These are phyloP conservation scores for Periophthalmus modestus DNA, from an alignment of 2,113 vertebrate genomes.

Conservation along the genomic window DNA sequence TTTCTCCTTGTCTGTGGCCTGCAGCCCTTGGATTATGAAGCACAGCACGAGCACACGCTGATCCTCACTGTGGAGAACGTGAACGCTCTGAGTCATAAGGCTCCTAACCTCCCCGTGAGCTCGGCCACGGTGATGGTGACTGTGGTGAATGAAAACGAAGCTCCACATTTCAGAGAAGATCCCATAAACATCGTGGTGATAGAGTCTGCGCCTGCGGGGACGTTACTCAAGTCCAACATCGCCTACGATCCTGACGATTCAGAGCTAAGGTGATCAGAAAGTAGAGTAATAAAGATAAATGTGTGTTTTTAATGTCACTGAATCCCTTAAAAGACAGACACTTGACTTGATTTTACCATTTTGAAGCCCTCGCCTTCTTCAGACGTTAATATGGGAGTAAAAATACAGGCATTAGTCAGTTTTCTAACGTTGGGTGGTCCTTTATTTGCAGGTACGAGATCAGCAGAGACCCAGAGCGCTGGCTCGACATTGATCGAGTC, in stretches of 20 bases:
- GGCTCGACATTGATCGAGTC: constrained; percentile 83
- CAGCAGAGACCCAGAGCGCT: constrained; percentile 84
- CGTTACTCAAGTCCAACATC: constrained; percentile 76
- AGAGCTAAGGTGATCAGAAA: constrained; percentile 76
- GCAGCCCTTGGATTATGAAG: constrained; percentile 90
- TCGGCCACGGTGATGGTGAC: constrained; percentile 78
- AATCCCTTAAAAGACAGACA: neutral
- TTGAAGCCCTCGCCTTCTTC: no score
- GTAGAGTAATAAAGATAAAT: neutral
- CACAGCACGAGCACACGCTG: constrained; percentile 68
- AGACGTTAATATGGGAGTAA: no score
- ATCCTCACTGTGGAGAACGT: constrained; percentile 82
- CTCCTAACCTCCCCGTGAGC: constrained; percentile 64
- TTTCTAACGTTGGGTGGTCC: constrained; percentile 4
- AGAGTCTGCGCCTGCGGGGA: constrained; percentile 82
- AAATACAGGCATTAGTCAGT: no score
- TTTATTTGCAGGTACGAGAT: constrained; percentile 80
- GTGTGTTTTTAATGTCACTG: neutral
- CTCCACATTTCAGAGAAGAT: constrained; percentile 83
- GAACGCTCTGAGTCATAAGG: constrained; percentile 72
- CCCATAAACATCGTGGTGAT: constrained; percentile 81
- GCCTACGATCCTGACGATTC: constrained; percentile 86
- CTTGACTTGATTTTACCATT: no score
- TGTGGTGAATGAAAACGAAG: constrained; percentile 87
- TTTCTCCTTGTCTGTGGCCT: constrained; percentile 13